phyloP scores from a whole-genome alignment of 2,888 invertebrate genomes.

The Pyrochroa serraticornis region DNA sequence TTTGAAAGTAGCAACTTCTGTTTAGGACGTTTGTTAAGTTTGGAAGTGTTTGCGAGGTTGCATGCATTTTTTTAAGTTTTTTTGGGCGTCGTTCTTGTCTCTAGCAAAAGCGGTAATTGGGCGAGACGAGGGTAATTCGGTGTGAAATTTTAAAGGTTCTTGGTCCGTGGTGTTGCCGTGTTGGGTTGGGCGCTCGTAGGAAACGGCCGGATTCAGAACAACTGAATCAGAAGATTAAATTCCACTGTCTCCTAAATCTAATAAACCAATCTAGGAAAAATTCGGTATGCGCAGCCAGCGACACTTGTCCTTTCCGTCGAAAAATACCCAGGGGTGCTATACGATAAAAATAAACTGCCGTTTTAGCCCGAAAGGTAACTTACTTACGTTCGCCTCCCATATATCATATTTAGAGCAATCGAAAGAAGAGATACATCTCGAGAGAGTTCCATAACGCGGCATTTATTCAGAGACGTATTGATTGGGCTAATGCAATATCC shows the following conservation, averaged over 20 bases:
- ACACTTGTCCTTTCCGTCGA: conserved; percentile 29
- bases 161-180: conserved; percentile 9
- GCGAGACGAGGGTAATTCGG: too few species aligned
- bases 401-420: conserved; percentile 32
- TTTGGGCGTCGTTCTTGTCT: too few species aligned
- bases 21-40: too few species aligned
- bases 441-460: conserved; percentile 18
- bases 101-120: too few species aligned
- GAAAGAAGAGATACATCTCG: conserved; percentile 24
- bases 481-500: conserved; percentile 24
- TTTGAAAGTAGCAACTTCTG: too few species aligned
- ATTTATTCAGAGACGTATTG: conserved; percentile 28
- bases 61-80: too few species aligned
- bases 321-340: conserved; percentile 33
- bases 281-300: conserved; percentile 28
- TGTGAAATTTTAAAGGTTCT: conserved; percentile 12
- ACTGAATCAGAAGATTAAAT: conserved; percentile 31
- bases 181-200: background rate
- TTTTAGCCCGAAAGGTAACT: conserved; percentile 33
- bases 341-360: conserved; percentile 34
- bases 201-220: conserved; percentile 12
- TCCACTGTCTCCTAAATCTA: conserved; percentile 30
- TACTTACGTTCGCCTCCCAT: conserved; percentile 27
- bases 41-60: too few species aligned
- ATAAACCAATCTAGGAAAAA: conserved; percentile 32